phyloP scores from a whole-genome alignment of 1,140 invertebrate genomes.

The Stenopsyche tienmushanensis region DNA sequence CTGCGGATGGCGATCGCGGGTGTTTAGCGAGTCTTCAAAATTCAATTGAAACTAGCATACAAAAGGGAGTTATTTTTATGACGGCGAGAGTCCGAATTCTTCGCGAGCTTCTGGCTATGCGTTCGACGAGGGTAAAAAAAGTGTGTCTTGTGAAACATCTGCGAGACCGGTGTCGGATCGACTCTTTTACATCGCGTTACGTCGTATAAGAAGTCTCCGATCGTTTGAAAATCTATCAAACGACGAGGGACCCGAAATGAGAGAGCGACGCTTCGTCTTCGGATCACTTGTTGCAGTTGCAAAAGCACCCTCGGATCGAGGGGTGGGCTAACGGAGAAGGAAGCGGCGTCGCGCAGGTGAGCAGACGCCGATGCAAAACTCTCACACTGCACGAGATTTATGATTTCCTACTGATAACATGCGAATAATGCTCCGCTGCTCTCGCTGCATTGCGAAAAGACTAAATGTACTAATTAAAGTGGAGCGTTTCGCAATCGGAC shows the following conservation, averaged over 20 bases:
- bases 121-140: neutral
- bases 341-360: neutral
- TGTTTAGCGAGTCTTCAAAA: neutral
- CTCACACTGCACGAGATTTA: conserved; percentile 22
- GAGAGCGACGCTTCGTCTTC: too few relatives aligned
- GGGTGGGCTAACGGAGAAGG: neutral
- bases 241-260: too few relatives aligned
- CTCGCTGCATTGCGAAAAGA: neutral
- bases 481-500: too few relatives aligned
- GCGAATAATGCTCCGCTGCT: conserved; percentile 4
- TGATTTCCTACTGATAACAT: conserved; percentile 28
- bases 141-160: neutral
- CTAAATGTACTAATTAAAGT: neutral
- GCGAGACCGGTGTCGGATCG: neutral
- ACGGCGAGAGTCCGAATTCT: neutral
- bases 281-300: too few relatives aligned
- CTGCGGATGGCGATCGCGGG: neutral
- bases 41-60: neutral
- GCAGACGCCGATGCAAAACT: conserved; percentile 3
- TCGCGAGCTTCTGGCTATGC: neutral
- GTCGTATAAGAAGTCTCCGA: too few relatives aligned
- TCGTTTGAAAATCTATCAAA: too few relatives aligned
- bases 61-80: neutral
- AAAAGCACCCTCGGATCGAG: too few relatives aligned
- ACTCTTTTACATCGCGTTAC: too few relatives aligned